Conservation (phyloP, 2,113 vertebrate genomes). For the Genyomyrus donnyi region DNA sequence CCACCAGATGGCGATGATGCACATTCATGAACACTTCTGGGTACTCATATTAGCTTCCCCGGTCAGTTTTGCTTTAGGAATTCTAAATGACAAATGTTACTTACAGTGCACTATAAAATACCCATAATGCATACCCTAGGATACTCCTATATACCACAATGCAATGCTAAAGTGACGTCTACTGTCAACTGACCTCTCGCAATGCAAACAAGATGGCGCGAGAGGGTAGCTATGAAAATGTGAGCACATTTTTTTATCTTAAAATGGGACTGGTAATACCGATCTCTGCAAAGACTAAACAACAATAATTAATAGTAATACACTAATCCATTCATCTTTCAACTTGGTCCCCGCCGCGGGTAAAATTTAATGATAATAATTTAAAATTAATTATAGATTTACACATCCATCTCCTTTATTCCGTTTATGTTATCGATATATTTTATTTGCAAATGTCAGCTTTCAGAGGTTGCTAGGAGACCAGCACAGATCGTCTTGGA, state of each 20-base stretch:
- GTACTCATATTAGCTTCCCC: not conserved
- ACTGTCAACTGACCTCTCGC: not conserved
- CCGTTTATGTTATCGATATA: not conserved
- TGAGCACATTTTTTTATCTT: not conserved
- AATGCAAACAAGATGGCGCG: not conserved
- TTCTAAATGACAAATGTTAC: not conserved
- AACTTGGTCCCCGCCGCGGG: not conserved
- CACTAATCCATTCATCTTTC: not conserved
- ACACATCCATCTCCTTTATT: not conserved
- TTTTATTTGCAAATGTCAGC: not conserved
- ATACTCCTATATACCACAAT: not conserved
- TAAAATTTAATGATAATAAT: not conserved
- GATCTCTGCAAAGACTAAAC: not conserved
- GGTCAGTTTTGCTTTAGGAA: not conserved
- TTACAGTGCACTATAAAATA: not conserved
- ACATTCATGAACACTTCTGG: not conserved
- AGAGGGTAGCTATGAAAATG: not conserved
- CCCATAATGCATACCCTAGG: not conserved
- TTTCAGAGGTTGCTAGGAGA: not conserved
- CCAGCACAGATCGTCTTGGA: not conserved
- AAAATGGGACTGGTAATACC: not conserved
- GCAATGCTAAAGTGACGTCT: not conserved
- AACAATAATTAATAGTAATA: not conserved
- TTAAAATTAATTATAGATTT: not conserved
- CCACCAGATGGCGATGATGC: slow-evolving; percentile 2